Conservation (phyloP, 2,888 invertebrate species). For the Cantharis nigra region DNA sequence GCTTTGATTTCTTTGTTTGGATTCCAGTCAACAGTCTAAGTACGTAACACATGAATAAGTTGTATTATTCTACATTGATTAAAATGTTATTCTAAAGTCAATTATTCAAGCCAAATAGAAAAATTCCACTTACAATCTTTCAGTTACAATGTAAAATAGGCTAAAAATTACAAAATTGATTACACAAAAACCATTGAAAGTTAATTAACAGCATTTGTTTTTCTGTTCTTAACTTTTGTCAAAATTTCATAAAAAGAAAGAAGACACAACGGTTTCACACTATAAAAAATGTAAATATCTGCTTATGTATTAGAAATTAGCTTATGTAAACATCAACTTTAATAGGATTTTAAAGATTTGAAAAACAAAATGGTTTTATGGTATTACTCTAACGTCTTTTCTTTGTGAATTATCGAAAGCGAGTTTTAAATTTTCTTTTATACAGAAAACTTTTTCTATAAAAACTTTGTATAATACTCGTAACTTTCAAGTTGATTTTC, state of each 20-base stretch:
- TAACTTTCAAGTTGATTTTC: neutral
- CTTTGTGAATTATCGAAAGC: neutral
- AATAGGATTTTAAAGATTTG: neutral
- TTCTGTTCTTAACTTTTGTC: too few species aligned
- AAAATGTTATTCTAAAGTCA: too few species aligned
- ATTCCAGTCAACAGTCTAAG: too few species aligned
- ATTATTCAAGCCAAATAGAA: too few species aligned
- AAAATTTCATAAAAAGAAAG: neutral
- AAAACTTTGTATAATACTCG: neutral
- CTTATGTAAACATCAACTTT: neutral
- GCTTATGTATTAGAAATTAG: neutral
- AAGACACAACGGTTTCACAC: neutral
- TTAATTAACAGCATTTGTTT: too few species aligned
- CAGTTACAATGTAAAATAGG: too few species aligned
- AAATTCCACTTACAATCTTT: too few species aligned
- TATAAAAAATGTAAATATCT: neutral
- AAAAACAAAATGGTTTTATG: neutral
- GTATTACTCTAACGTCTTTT: neutral
- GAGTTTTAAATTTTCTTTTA: neutral
- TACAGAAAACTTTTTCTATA: neutral
- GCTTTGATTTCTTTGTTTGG: too few species aligned
- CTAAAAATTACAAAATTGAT: too few species aligned
- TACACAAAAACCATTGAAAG: too few species aligned
- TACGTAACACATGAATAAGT: too few species aligned
- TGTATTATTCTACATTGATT: too few species aligned